These are phyloP conservation scores for Carposina sasakii DNA, from an alignment of 1,140 invertebrate genomes.

Conservation along the genomic window DNA sequence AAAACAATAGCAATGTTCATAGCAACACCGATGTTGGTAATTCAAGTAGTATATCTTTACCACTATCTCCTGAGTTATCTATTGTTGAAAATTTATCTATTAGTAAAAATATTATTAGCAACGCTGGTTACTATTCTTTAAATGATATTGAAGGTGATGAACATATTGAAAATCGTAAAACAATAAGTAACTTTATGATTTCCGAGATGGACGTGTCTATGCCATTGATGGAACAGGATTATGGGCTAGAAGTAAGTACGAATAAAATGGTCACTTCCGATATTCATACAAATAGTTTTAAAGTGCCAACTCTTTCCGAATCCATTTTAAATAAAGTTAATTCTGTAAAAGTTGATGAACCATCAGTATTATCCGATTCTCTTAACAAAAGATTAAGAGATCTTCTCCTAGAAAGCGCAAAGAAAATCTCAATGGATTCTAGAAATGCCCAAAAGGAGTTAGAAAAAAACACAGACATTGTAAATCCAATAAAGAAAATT, in stretches of 20 bases:
- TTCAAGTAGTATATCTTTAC: slow-evolving; percentile 49
- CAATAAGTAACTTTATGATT: slow-evolving; percentile 35
- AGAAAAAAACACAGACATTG: no score
- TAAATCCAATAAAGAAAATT: no score
- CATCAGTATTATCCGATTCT: slow-evolving; percentile 34
- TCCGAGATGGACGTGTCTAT: slow-evolving; percentile 34
- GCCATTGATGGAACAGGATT: slow-evolving; percentile 47
- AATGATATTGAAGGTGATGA: slow-evolving; percentile 27
- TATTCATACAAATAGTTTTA: slow-evolving; percentile 15
- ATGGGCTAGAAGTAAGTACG: no score
- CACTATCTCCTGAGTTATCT: slow-evolving; percentile 55
- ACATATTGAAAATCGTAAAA: slow-evolving; percentile 6
- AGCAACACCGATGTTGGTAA: slow-evolving; percentile 17
- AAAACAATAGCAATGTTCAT: not conserved
- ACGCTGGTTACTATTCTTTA: slow-evolving; percentile 20
- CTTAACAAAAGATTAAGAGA: slow-evolving; percentile 39
- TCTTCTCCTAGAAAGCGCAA: slow-evolving; percentile 51
- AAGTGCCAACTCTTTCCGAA: slow-evolving; percentile 27
- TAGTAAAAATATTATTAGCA: slow-evolving; percentile 31
- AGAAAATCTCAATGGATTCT: slow-evolving; percentile 26
- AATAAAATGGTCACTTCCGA: slow-evolving; percentile 19
- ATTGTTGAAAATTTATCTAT: slow-evolving; percentile 59
- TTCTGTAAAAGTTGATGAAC: slow-evolving; percentile 36
- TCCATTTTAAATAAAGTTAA: slow-evolving; percentile 41
- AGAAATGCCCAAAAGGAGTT: slow-evolving; percentile 14